Evolutionary conservation across 2,888 invertebrate species (phyloP).

Genomic region (Epirrhoe alternata): DNA sequence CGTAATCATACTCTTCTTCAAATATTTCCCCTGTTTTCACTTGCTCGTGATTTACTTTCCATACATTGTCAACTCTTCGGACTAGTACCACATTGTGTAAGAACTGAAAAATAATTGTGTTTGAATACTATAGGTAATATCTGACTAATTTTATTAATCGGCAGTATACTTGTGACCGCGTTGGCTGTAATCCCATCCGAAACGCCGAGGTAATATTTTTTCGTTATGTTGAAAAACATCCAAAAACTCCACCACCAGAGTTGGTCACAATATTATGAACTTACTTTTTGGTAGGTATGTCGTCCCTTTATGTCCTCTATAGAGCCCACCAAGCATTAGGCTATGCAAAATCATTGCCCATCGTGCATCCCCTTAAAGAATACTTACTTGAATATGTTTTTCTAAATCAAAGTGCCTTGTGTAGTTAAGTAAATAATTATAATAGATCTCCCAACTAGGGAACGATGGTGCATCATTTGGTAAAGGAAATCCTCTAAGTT

Average conservation of each 20-base stretch:
- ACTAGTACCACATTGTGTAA: conserved; percentile 67
- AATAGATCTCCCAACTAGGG: conserved; percentile 66
- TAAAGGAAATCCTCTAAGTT: conserved; percentile 67
- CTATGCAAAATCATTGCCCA: neutral
- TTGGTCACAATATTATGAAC: too few species aligned
- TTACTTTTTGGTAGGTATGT: too few species aligned
- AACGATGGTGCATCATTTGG: conserved; percentile 67
- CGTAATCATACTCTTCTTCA: conserved; percentile 85
- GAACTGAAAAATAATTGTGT: conserved; percentile 63
- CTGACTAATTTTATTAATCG: too few species aligned
- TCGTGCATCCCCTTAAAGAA: neutral
- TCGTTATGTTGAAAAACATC: too few species aligned
- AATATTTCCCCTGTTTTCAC: conserved; percentile 63
- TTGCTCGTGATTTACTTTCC: conserved; percentile 68
- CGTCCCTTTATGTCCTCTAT: too few species aligned
- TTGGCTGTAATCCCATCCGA: too few species aligned
- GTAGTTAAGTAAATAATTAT: conserved; percentile 67
- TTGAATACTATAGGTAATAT: too few species aligned
- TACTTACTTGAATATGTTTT: conserved; percentile 67
- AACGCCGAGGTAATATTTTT: too few species aligned
- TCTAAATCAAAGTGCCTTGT: conserved; percentile 67
- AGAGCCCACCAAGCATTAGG: too few species aligned
- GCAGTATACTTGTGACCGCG: too few species aligned
- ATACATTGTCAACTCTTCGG: conserved; percentile 56
- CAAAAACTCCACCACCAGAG: too few species aligned